Evolutionary conservation across 2,113 vertebrate genomes (phyloP).

Genomic region (Microcebus ravelobensis): DNA sequence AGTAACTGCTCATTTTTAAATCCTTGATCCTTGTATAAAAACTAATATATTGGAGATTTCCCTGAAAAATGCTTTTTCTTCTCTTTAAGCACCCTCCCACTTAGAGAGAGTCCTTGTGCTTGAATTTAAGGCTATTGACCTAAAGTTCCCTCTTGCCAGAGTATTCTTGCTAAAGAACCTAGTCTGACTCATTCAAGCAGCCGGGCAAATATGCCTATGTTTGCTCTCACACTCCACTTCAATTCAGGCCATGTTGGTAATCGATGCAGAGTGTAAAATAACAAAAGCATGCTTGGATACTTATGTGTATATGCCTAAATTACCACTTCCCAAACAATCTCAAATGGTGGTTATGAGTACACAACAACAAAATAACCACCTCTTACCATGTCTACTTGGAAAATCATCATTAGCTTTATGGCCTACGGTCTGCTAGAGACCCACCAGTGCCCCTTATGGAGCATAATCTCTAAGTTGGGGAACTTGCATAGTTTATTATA

Average conservation of each 20-base stretch:
- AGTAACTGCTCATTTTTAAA: background rate
- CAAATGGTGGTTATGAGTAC: background rate
- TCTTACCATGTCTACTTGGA: background rate
- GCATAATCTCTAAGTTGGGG: background rate
- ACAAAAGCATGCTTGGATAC: background rate
- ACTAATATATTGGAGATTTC: background rate
- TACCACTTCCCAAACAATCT: background rate
- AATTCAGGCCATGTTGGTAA: background rate
- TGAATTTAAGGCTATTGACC: constrained; percentile 1
- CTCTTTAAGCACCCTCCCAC: background rate
- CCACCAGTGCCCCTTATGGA: background rate
- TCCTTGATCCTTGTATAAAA: background rate
- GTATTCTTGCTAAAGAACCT: background rate
- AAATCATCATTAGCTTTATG: background rate
- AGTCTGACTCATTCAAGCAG: background rate
- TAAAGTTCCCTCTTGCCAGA: background rate
- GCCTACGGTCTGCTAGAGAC: background rate
- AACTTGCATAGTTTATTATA: background rate
- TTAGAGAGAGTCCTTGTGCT: background rate
- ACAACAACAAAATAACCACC: background rate
- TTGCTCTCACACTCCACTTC: constrained; percentile 1
- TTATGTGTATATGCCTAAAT: background rate
- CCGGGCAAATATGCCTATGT: background rate
- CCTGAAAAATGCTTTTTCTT: background rate
- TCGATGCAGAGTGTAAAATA: constrained; percentile 35